A percentile compares a stretch with the other conserved stretches of the same genome.
Conservation (phyloP, 1,140 invertebrate species). For the Calephelis virginiensis region DNA sequence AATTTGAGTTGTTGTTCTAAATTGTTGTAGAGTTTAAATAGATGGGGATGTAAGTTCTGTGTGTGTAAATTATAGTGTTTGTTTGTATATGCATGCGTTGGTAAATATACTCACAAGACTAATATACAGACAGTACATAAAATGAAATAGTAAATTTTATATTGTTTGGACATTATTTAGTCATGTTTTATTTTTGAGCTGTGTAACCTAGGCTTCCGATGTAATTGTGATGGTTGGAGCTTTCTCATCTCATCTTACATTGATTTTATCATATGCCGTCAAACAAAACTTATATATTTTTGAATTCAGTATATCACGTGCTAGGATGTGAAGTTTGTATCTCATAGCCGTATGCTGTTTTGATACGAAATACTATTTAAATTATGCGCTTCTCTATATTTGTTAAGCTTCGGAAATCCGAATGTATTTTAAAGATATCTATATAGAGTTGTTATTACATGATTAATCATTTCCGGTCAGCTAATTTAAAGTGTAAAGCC, state of each 20-base stretch:
- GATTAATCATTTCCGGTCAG: too few relatives aligned
- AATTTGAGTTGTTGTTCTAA: too few relatives aligned
- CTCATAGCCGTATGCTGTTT: not conserved
- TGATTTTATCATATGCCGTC: not conserved
- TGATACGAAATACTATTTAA: not conserved
- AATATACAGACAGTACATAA: not conserved
- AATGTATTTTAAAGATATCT: too few relatives aligned
- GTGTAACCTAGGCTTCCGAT: not conserved
- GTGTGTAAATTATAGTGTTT: too few relatives aligned
- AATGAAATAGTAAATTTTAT: not conserved
- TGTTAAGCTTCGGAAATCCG: too few relatives aligned
- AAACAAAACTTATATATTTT: not conserved
- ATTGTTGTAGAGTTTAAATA: too few relatives aligned
- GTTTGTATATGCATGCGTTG: too few relatives aligned
- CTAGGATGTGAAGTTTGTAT: not conserved
- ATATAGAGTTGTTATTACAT: too few relatives aligned
- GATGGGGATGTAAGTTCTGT: too few relatives aligned
- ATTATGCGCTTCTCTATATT: too few relatives aligned
- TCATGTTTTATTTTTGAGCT: not conserved
- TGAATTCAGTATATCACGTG: not conserved
- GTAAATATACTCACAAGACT: not conserved
- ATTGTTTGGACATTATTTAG: not conserved
- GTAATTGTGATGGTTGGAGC: not conserved
- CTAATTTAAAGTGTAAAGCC: too few relatives aligned
- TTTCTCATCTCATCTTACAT: not conserved